Conservation (phyloP, 2,113 vertebrate genomes). For the Sapajus apella region DNA sequence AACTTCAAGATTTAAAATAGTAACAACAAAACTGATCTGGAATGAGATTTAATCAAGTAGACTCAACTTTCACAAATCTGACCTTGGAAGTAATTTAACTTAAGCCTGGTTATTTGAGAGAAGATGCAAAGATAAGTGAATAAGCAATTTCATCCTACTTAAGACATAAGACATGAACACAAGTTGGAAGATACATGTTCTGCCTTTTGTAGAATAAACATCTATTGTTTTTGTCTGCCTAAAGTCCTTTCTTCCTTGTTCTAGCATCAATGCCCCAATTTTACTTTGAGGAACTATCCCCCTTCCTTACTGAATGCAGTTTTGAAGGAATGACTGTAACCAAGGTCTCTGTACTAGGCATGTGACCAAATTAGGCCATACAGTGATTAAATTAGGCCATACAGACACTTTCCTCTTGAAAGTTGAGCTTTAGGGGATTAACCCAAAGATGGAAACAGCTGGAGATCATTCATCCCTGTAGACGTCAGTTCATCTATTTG, state of each 20-base stretch:
- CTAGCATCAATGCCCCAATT: neutral
- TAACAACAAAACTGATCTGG: neutral
- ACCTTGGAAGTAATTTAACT: neutral
- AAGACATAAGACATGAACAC: neutral
- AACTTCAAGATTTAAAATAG: slow-evolving; percentile 29
- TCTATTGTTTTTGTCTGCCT: neutral
- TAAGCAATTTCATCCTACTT: neutral
- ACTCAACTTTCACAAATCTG: neutral
- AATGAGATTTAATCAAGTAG: neutral
- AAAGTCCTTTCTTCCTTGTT: neutral
- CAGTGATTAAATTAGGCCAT: neutral
- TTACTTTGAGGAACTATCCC: neutral
- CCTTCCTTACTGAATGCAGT: neutral
- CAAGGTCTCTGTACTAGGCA: neutral
- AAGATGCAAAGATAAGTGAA: neutral
- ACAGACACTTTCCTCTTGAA: slow-evolving; percentile 15
- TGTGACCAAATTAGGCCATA: neutral
- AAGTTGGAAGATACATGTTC: neutral
- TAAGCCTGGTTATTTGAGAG: neutral
- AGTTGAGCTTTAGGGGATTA: neutral
- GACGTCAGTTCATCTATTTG: neutral
- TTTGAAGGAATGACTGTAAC: neutral
- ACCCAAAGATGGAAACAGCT: neutral
- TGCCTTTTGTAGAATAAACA: neutral
- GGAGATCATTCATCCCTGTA: neutral